Evolutionary conservation across 2,888 invertebrate genomes (phyloP), one percentile per base, ranked within the genome.

Genomic region (Entomobrya multifasciata): DNA sequence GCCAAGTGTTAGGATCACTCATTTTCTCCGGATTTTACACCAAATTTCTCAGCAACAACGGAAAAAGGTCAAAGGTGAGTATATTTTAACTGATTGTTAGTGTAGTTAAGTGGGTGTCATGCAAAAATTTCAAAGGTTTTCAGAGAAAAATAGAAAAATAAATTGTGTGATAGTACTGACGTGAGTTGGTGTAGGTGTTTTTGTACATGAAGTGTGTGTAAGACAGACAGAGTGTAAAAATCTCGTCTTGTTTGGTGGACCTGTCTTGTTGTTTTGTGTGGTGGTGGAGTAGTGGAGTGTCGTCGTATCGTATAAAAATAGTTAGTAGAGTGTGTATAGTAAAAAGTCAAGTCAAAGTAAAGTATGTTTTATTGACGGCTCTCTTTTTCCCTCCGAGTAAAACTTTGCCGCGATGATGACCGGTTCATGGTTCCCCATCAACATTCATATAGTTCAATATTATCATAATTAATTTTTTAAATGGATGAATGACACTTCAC

Each of bases 331-430:
- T 72, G 52, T n/a, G 20, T 17, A 47, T 47, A 17, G 74, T 74
- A 25, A 52, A 44, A 78, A 74, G 62, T 78, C 44, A 62, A 62
- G 65, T 79, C 57, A 49, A 57, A 52, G 30, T 36, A 72, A n/a
- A 72, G 36, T 76, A 74, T 30, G 41, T 76, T 76, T 76, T 84
- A 84, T 84, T 84, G 83, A 84, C 83, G 77, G 65, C 65, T 52
- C 25, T 65, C n/a, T n/a, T n/a, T 84, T 84, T 84, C 83, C 83
- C 83, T 84, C 83, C 77, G 25, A 84, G 77, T 77, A 84, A 76
- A 83, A 82, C 74, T 82, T 84, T 84, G 83, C 83, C 83, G 83
- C 83, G 83, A 77, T 84, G 83, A 74, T 84, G 83, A 74, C 74
- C 74, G 74, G 82, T 82, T 82, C 62, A 74, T 47, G 27, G 82